Evolutionary conservation across 2,797 vertebrate genomes (phyloP).

Genomic region (Sebastes reedi): DNA sequence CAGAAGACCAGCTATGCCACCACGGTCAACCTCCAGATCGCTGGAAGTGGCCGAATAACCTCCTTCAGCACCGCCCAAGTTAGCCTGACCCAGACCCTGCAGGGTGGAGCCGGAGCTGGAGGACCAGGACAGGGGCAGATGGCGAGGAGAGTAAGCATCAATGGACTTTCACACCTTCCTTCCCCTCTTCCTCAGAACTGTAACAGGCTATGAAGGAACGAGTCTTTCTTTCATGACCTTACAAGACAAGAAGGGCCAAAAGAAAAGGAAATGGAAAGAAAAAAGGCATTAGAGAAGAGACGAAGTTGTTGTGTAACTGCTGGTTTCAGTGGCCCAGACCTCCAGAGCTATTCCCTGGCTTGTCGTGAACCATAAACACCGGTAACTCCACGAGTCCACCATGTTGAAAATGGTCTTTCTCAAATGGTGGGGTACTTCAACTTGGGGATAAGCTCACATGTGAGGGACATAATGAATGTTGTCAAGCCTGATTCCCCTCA

Average conservation of each 20-base stretch:
- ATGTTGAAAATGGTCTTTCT: not conserved
- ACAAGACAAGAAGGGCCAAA: not conserved
- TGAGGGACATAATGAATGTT: not conserved
- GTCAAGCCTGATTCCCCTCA: not conserved
- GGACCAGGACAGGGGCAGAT: slow-evolving; percentile 62
- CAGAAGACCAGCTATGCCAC: slow-evolving; percentile 89
- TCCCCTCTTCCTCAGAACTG: slow-evolving; percentile 64
- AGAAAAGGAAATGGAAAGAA: not conserved
- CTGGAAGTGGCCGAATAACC: slow-evolving; percentile 87
- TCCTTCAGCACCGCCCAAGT: slow-evolving; percentile 90
- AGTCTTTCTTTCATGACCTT: not conserved
- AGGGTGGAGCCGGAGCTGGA: slow-evolving; percentile 59
- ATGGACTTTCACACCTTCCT: slow-evolving; percentile 74
- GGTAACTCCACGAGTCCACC: no score
- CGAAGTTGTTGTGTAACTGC: not conserved
- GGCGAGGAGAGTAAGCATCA: slow-evolving; percentile 80
- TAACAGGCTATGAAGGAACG: slow-evolving; percentile 60
- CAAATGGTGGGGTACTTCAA: not conserved
- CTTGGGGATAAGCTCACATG: not conserved
- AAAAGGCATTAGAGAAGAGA: not conserved
- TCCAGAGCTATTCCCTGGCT: not conserved
- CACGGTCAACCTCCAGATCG: slow-evolving; percentile 91
- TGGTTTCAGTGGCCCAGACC: not conserved
- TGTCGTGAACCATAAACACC: no score
- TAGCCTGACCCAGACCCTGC: slow-evolving; percentile 87